These are phyloP conservation scores for Amphipoea oculea DNA, from an alignment of 2,888 invertebrate species.

Conservation along the genomic window DNA sequence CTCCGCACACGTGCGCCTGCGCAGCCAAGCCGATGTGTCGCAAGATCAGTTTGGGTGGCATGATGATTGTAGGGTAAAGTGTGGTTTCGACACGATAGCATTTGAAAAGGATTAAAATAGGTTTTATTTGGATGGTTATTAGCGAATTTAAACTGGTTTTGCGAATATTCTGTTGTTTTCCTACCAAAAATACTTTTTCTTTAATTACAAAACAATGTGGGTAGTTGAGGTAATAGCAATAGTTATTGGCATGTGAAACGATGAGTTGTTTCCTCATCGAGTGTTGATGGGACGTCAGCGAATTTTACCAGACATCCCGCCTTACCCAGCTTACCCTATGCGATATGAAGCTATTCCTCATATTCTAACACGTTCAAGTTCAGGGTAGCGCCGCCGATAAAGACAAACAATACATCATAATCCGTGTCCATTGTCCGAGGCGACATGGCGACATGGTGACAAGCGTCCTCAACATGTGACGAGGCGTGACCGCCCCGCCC, in stretches of 20 bases:
- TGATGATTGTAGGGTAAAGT: slow-evolving; percentile 1
- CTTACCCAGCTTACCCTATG: neutral
- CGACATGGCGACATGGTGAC: slow-evolving; percentile 20
- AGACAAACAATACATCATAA: slow-evolving; percentile 31
- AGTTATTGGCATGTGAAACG: neutral
- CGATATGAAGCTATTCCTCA: neutral
- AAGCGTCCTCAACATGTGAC: slow-evolving; percentile 54
- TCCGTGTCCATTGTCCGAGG: slow-evolving; percentile 10
- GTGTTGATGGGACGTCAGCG: neutral
- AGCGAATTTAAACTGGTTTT: neutral
- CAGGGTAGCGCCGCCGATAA: neutral
- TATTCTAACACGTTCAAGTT: slow-evolving; percentile 2
- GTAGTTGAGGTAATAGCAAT: neutral
- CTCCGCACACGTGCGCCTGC: slow-evolving; percentile 65
- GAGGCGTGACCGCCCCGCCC: slow-evolving; percentile 59
- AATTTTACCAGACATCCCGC: too few relatives aligned
- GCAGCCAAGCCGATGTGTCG: slow-evolving; percentile 42
- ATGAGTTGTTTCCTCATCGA: neutral
- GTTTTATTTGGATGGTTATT: neutral
- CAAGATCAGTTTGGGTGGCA: slow-evolving; percentile 50
- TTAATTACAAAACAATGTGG: neutral
- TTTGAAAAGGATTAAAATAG: neutral
- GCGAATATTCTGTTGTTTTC: too few relatives aligned
- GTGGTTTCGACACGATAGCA: neutral
- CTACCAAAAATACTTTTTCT: neutral